phyloP scores from a whole-genome alignment of 1,140 invertebrate genomes.

The Potamilus streckersoni region DNA sequence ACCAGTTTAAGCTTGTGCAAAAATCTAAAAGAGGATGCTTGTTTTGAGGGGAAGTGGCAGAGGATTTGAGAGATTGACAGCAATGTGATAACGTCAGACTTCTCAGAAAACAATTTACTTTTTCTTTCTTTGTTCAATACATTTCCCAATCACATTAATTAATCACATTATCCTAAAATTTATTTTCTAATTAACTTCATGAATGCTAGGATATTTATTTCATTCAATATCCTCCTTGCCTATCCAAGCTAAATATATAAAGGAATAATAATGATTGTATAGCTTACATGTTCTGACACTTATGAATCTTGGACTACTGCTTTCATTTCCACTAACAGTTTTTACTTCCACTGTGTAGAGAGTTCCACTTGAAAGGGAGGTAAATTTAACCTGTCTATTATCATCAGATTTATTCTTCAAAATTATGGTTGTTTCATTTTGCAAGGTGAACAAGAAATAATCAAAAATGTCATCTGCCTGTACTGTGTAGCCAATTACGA shows the following conservation, averaged over 20 bases:
- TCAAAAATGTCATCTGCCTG: conserved; percentile 41
- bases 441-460: conserved; percentile 42
- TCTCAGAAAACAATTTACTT: no score
- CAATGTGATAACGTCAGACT: no score
- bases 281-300: conserved; percentile 45
- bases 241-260: not conserved
- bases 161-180: no score
- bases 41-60: no score
- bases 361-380: conserved; percentile 40
- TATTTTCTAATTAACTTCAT: no score
- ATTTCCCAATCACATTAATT: no score
- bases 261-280: not conserved
- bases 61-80: no score
- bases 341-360: conserved; percentile 44
- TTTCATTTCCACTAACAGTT: conserved; percentile 41
- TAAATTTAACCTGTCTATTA: conserved; percentile 37
- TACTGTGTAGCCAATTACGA: conserved; percentile 42
- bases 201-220: not conserved
- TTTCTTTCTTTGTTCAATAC: no score
- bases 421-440: conserved; percentile 11
- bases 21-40: no score
- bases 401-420: conserved; percentile 34
- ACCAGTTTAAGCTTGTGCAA: no score
- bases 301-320: conserved; percentile 36
- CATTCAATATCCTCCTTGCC: not conserved